A percentile compares a stretch with the other conserved stretches of the same genome.
Conservation (phyloP, 64 coral and sea anemone genomes). For the Exaiptasia diaphana region DNA sequence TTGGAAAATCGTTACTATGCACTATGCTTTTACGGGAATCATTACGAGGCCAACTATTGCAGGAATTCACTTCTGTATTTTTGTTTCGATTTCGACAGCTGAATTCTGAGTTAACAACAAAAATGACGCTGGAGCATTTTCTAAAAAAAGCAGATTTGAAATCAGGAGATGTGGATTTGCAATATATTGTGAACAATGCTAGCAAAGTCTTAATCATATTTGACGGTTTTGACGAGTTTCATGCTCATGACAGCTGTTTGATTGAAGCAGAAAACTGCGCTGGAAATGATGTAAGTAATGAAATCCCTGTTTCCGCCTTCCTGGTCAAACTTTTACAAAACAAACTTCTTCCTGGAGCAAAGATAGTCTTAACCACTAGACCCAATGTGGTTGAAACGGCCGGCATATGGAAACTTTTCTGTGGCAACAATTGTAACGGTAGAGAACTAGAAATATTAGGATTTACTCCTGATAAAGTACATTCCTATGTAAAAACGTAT, state of each 20-base stretch:
- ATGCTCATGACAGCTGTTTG: background rate
- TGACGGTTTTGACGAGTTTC: slow-evolving; percentile 38
- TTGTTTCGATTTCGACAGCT: slow-evolving; percentile 8
- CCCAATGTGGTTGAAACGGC: slow-evolving; percentile 7
- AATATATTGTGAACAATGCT: background rate
- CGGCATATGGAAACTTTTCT: background rate
- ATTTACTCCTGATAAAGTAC: slow-evolving; percentile 27
- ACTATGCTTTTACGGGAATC: background rate
- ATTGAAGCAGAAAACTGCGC: background rate
- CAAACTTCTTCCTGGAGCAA: slow-evolving; percentile 1
- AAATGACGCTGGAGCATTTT: background rate
- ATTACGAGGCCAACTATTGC: background rate
- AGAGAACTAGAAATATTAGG: background rate
- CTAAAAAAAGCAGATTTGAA: background rate
- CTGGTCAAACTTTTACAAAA: slow-evolving; percentile 24
- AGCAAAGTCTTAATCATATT: slow-evolving; percentile 18
- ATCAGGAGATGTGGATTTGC: background rate
- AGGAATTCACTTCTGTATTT: background rate
- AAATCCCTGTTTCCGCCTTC: slow-evolving; percentile 19
- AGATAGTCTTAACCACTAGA: slow-evolving; percentile 3
- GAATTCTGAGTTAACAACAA: background rate
- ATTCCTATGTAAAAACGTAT: slow-evolving; percentile 8
- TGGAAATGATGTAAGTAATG: background rate
- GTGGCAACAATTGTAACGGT: too few species aligned
- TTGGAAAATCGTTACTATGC: slow-evolving; percentile 29